phyloP scores from a whole-genome alignment of 2,888 invertebrate genomes.

The Melanargia galathea region DNA sequence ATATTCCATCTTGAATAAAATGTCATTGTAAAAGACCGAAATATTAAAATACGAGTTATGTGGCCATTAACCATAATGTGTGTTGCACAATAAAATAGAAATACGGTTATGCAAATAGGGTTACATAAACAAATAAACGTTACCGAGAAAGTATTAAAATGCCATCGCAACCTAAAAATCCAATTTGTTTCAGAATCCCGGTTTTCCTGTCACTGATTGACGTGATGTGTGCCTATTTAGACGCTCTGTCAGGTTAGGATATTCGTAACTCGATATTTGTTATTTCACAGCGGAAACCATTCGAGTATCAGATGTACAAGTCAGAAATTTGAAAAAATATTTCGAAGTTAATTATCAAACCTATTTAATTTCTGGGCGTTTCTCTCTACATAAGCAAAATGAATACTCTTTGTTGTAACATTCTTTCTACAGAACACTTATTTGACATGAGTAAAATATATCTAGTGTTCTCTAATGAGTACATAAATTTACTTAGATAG shows the following conservation, averaged over 20 bases:
- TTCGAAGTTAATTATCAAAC: no score
- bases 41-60: constrained; percentile 1
- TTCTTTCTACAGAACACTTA: no score
- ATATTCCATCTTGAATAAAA: no score
- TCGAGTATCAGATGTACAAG: constrained; percentile 3
- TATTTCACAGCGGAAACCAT: constrained; percentile 17
- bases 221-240: constrained; percentile 28
- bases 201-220: constrained; percentile 58
- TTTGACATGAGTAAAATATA: background rate
- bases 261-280: constrained; percentile 28
- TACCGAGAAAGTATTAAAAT: constrained; percentile 51
- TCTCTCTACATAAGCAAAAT: no score
- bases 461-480: background rate
- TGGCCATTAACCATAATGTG: constrained; percentile 34
- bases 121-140: constrained; percentile 55
- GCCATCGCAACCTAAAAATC: constrained; percentile 56
- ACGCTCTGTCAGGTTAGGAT: constrained; percentile 41
- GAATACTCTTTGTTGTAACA: no score
- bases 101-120: constrained; percentile 38
- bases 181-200: constrained; percentile 55
- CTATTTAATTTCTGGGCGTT: no score
- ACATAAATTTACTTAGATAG: background rate
- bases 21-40: no score
- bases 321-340: background rate
- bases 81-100: constrained; percentile 41